These are phyloP conservation scores for Antechinus flavipes DNA, from an alignment of 2,113 vertebrate species.

Conservation along the genomic window DNA sequence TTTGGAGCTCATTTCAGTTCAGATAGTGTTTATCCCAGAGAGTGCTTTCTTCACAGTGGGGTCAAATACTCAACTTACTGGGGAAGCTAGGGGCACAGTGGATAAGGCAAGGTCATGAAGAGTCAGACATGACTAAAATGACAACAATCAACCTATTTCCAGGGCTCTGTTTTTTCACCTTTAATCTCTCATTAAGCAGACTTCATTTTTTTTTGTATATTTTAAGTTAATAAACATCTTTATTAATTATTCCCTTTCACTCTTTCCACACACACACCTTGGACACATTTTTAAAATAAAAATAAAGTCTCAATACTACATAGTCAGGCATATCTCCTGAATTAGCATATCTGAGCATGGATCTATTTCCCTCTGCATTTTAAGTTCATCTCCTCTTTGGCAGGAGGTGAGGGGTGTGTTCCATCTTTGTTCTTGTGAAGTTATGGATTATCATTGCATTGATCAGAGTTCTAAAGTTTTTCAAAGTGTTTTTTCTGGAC, in stretches of 20 bases:
- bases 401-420: neutral
- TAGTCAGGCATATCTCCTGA: neutral
- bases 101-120: neutral
- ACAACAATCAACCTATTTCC: neutral
- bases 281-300: neutral
- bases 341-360: neutral
- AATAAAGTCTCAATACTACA: neutral
- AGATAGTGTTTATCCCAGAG: neutral
- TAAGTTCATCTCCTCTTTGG: neutral
- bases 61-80: neutral
- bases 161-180: neutral
- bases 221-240: neutral
- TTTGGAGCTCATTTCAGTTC: neutral
- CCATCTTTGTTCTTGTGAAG: neutral
- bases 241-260: neutral
- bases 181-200: neutral
- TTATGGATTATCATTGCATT: neutral
- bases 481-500: neutral
- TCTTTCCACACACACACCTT: neutral
- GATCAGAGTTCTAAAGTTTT: neutral
- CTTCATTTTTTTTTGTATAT: neutral
- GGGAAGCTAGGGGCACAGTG: neutral
- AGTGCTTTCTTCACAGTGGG: neutral
- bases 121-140: neutral
- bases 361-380: neutral